Conservation (phyloP, 2,113 vertebrate species). For the Geothlypis trichas region DNA sequence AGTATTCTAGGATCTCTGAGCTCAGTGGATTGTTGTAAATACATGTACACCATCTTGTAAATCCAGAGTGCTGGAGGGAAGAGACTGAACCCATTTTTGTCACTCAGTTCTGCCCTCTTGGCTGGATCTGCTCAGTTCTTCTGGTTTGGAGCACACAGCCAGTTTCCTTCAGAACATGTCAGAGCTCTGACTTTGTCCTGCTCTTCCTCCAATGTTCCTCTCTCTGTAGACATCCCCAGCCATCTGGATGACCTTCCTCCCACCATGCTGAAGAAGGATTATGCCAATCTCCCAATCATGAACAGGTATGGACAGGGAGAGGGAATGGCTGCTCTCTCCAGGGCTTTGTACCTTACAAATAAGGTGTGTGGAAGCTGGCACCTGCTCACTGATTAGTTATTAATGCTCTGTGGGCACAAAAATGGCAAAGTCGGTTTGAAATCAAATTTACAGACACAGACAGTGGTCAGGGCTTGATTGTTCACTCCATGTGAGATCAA, state of each 20-base stretch:
- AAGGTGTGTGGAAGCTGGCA: background rate
- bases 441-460: background rate
- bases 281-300: conserved; percentile 76
- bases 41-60: accelerated
- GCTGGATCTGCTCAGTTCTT: background rate
- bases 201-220: background rate
- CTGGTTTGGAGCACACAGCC: background rate
- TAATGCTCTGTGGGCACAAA: background rate
- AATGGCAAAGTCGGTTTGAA: background rate
- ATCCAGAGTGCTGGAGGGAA: background rate
- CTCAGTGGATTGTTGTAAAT: accelerated
- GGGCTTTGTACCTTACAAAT: background rate
- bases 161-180: background rate
- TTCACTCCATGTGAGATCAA: background rate
- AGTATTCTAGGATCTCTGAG: background rate
- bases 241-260: conserved; percentile 84
- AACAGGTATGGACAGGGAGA: conserved; percentile 69
- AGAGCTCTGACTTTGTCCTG: background rate
- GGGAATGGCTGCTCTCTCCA: background rate
- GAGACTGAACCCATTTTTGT: background rate
- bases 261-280: conserved; percentile 83
- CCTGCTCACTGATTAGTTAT: background rate
- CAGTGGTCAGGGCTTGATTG: background rate
- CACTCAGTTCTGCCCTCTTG: background rate
- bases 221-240: conserved; percentile 74